phyloP scores from a whole-genome alignment of 2,888 invertebrate genomes.

The Rhingia rostrata region DNA sequence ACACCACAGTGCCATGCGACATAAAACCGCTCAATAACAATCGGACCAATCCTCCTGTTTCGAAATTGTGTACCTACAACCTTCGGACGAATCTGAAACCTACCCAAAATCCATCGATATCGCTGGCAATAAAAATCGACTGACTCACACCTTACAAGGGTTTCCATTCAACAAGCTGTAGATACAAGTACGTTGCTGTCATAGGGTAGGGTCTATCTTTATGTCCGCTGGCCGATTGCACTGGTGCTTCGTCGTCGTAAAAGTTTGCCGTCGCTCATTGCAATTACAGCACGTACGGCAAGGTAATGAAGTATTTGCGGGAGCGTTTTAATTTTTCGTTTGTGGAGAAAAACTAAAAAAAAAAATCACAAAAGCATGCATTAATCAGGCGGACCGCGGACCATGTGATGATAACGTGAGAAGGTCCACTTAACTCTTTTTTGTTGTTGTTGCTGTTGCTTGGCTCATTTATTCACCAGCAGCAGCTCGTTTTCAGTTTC shows the following conservation, averaged over 20 bases:
- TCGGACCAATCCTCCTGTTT: conserved; percentile 68
- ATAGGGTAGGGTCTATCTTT: conserved; percentile 50
- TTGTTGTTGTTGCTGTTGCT: conserved; percentile 4
- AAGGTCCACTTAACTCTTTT: conserved; percentile 70
- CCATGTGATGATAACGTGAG: conserved; percentile 74
- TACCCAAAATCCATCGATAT: conserved; percentile 66
- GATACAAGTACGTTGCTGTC: background rate
- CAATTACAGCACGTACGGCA: conserved; percentile 71
- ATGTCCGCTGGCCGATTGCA: conserved; percentile 44
- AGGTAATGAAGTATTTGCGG: conserved; percentile 68
- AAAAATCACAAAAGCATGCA: conserved; percentile 65
- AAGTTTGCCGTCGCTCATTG: conserved; percentile 41
- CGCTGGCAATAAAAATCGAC: conserved; percentile 51
- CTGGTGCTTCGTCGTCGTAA: background rate
- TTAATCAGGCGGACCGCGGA: conserved; percentile 65
- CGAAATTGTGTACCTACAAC: conserved; percentile 41
- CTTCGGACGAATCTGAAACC: conserved; percentile 52
- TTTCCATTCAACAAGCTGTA: conserved; percentile 3
- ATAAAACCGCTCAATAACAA: conserved; percentile 59
- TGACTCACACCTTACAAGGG: conserved; percentile 61
- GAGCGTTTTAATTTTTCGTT: conserved; percentile 27
- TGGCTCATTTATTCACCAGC: conserved; percentile 24
- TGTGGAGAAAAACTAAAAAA: conserved; percentile 16
- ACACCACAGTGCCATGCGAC: conserved; percentile 21
- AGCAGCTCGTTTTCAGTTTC: conserved; percentile 37